Conservation (phyloP, 1,140 invertebrate species). For the Eubasilissa regina region DNA sequence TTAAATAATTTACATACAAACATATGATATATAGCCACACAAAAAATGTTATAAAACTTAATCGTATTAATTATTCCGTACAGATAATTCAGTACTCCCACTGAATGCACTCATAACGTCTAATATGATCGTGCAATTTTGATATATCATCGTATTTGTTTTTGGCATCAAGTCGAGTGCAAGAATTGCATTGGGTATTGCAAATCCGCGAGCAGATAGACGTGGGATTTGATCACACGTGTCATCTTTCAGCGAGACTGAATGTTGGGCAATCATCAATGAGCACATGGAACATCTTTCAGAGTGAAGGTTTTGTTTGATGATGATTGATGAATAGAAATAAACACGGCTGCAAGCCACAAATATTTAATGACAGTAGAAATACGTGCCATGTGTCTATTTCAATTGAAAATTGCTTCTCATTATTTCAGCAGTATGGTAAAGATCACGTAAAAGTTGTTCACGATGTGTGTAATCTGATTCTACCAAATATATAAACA, state of each 20-base stretch:
- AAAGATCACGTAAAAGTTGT: too few relatives aligned
- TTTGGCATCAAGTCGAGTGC: constrained; percentile 11
- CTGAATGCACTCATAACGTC: too few relatives aligned
- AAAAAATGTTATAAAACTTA: too few relatives aligned
- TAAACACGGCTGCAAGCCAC: not conserved
- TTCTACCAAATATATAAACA: too few relatives aligned
- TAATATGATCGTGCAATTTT: constrained; percentile 23
- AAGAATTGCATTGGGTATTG: constrained; percentile 19
- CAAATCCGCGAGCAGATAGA: constrained; percentile 13
- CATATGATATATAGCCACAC: too few relatives aligned
- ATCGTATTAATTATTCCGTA: too few relatives aligned
- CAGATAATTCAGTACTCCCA: too few relatives aligned
- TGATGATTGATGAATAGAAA: not conserved
- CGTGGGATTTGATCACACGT: not conserved
- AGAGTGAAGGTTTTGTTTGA: constrained; percentile 1
- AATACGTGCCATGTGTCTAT: too few relatives aligned
- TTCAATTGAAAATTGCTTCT: too few relatives aligned
- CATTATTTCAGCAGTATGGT: too few relatives aligned
- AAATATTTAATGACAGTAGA: too few relatives aligned
- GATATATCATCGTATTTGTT: constrained; percentile 9
- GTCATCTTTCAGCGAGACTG: not conserved
- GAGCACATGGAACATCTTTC: not conserved
- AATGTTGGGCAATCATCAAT: not conserved
- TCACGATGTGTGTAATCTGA: too few relatives aligned
- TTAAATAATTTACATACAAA: not conserved